A percentile compares a stretch with the other conserved stretches of the same genome.
Evolutionary conservation across 2,888 invertebrate species (phyloP).

Genomic region (Eueremaeus valkanovi): DNA sequence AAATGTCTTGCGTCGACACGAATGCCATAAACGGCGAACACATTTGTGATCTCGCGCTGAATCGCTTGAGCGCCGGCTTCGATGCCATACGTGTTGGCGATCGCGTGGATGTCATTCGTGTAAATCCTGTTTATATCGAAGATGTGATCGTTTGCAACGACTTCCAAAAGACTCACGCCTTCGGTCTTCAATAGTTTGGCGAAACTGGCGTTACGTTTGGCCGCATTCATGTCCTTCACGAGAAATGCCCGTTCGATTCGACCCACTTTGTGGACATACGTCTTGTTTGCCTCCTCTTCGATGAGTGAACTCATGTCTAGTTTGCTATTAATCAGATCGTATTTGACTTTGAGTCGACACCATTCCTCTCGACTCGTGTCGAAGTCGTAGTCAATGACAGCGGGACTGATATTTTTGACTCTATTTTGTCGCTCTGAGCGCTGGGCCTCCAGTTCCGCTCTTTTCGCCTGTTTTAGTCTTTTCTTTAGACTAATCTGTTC

Average conservation of each 20-base stretch:
- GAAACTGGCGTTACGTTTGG: conserved; percentile 48
- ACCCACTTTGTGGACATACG: conserved; percentile 73
- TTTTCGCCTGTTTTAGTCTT: not conserved
- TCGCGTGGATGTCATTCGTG: conserved; percentile 88
- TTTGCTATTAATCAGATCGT: conserved; percentile 60
- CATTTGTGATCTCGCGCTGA: conserved; percentile 84
- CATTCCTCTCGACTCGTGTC: conserved; percentile 72
- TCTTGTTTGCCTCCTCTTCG: conserved; percentile 63
- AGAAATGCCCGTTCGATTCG: conserved; percentile 80
- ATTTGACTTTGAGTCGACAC: conserved; percentile 64
- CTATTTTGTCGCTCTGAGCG: conserved; percentile 13
- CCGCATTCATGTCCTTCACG: conserved; percentile 54
- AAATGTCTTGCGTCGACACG: conserved; percentile 90
- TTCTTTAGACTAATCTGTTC: not conserved
- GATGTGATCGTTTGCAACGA: conserved; percentile 74
- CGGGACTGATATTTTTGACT: conserved; percentile 2
- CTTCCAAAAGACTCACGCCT: conserved; percentile 82
- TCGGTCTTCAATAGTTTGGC: conserved; percentile 77
- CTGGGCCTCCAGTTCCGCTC: not conserved
- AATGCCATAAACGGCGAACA: conserved; percentile 96
- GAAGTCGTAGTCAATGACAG: conserved; percentile 62
- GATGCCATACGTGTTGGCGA: conserved; percentile 87
- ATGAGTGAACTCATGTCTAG: conserved; percentile 52
- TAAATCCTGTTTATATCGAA: conserved; percentile 77
- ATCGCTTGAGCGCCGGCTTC: conserved; percentile 91